phyloP scores from a whole-genome alignment of 2,888 invertebrate species.

The Julus scanicus region DNA sequence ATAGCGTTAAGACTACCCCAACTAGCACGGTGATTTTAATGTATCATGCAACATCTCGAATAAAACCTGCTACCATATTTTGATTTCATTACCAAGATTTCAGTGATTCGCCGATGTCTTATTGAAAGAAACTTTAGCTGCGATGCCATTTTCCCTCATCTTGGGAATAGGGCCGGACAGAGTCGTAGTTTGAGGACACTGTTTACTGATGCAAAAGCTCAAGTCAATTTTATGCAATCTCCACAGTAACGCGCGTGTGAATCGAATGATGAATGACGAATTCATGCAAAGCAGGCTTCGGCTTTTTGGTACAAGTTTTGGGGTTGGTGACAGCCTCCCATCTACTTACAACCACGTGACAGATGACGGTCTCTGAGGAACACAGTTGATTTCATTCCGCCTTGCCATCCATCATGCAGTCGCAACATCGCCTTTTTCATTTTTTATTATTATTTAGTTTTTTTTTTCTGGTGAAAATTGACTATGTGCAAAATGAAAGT shows the following conservation, averaged over 20 bases:
- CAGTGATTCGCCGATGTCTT: neutral
- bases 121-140: neutral
- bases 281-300: neutral
- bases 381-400: neutral
- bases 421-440: neutral
- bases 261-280: neutral
- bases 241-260: neutral
- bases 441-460: neutral
- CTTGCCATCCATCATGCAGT: neutral
- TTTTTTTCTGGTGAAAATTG: neutral
- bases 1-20: too few species aligned
- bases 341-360: neutral
- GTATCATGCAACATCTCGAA: too few species aligned
- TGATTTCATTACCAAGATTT: neutral
- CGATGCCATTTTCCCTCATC: neutral
- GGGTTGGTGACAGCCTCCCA: neutral
- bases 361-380: neutral
- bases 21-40: too few species aligned
- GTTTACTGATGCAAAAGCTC: neutral
- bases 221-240: neutral
- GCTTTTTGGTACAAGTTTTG: neutral
- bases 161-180: neutral
- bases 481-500: neutral
- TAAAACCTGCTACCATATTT: too few species aligned
- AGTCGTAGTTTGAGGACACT: neutral